These are phyloP conservation scores for Gryon sp. DNA, from an alignment of 1,140 invertebrate species.

Conservation along the genomic window DNA sequence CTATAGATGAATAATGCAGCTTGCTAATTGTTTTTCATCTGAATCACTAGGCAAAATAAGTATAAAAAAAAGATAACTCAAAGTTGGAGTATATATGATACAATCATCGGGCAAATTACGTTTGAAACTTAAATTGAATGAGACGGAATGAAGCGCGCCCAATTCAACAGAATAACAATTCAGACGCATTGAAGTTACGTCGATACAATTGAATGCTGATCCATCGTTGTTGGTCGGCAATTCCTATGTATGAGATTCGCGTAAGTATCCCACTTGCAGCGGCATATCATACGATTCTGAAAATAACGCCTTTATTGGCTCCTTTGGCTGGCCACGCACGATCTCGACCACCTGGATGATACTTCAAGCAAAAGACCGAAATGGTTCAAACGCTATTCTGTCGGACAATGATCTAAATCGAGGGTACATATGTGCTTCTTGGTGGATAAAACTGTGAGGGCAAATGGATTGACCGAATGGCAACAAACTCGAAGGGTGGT, in stretches of 20 bases:
- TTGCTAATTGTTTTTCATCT: no score
- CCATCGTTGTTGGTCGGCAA: slow-evolving; percentile 38
- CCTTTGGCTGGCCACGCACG: slow-evolving; percentile 33
- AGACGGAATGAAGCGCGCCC: slow-evolving; percentile 30
- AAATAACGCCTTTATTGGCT: slow-evolving; percentile 56
- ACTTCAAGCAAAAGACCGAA: slow-evolving; percentile 39
- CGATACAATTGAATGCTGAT: slow-evolving; percentile 72
- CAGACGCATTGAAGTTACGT: neutral
- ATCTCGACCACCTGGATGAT: slow-evolving; percentile 40
- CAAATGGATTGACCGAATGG: slow-evolving; percentile 38
- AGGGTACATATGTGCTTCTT: slow-evolving; percentile 43
- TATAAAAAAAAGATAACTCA: no score
- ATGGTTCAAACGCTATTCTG: slow-evolving; percentile 36
- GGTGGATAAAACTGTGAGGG: slow-evolving; percentile 14
- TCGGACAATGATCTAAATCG: slow-evolving; percentile 52
- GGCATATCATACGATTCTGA: slow-evolving; percentile 40
- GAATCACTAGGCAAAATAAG: no score
- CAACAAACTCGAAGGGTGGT: slow-evolving; percentile 34
- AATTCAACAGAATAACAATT: slow-evolving; percentile 9
- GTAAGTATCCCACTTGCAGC: slow-evolving; percentile 57
- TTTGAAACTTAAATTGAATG: slow-evolving; percentile 41
- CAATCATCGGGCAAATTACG: slow-evolving; percentile 25
- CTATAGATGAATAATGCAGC: no score
- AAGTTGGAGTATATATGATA: neutral
- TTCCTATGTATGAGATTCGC: slow-evolving; percentile 73